Evolutionary conservation across 2,113 vertebrate genomes (phyloP).

Genomic region (Acrocephalus kingi): DNA sequence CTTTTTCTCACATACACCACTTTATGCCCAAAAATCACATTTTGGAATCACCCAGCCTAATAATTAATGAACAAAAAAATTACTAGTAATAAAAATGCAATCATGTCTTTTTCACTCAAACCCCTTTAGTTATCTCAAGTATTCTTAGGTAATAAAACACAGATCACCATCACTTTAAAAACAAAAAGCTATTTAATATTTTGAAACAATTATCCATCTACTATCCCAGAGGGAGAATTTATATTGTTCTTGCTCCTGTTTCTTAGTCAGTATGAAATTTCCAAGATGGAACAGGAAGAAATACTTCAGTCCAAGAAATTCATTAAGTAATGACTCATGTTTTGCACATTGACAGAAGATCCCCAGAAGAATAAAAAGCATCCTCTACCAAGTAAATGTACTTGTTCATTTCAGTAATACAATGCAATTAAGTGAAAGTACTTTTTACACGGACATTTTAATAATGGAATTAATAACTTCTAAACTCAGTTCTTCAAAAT

Average conservation of each 20-base stretch:
- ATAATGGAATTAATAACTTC: neutral
- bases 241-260: neutral
- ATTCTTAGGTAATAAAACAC: neutral
- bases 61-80: neutral
- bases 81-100: neutral
- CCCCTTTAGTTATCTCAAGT: neutral
- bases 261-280: neutral
- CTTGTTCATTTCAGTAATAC: neutral
- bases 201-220: neutral
- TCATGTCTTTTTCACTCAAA: neutral
- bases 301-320: neutral
- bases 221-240: neutral
- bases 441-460: neutral
- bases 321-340: neutral
- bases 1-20: neutral
- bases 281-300: neutral
- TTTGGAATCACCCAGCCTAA: neutral
- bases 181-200: neutral
- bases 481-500: neutral
- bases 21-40: neutral
- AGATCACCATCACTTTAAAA: neutral
- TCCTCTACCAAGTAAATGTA: neutral
- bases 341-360: neutral
- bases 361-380: neutral
- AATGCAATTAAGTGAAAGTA: neutral